Evolutionary conservation across 2,113 vertebrate species (phyloP).

Genomic region (Pachypanchax playfairii): DNA sequence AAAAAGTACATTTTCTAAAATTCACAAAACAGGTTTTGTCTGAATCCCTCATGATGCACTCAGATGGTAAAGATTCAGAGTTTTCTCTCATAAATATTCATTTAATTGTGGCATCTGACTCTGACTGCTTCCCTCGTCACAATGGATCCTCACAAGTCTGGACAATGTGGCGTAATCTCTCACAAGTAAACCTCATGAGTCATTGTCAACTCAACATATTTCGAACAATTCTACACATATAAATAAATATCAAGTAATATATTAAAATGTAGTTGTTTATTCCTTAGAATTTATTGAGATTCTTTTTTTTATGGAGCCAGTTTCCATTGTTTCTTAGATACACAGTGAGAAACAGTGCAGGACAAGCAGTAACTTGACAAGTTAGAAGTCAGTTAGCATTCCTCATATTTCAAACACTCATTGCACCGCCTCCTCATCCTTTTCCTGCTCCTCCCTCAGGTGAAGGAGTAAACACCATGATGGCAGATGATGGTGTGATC

Average conservation of each 20-base stretch:
- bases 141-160: constrained; percentile 31
- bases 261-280: too few relatives aligned
- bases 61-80: constrained; percentile 22
- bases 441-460: constrained; percentile 27
- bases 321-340: not conserved
- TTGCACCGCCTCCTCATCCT: not conserved
- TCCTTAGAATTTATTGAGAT: too few relatives aligned
- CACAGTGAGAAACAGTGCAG: not conserved
- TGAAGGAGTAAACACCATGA: constrained; percentile 49
- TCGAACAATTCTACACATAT: not conserved
- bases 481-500: constrained; percentile 51
- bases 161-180: constrained; percentile 5
- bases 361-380: constrained; percentile 56
- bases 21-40: constrained; percentile 7
- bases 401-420: not conserved
- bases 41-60: not conserved
- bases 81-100: constrained; percentile 48
- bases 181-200: constrained; percentile 8
- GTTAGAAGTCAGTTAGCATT: constrained; percentile 15
- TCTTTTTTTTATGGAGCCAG: too few relatives aligned
- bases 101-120: constrained; percentile 12
- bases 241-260: too few relatives aligned
- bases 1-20: not conserved
- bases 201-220: not conserved
- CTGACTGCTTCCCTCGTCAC: constrained; percentile 21